Percentiles rank a stretch among this genome's conserved stretches.
These are phyloP conservation scores for Buceros bicornis DNA, from an alignment of 2,797 vertebrate species.

Conservation along the genomic window DNA sequence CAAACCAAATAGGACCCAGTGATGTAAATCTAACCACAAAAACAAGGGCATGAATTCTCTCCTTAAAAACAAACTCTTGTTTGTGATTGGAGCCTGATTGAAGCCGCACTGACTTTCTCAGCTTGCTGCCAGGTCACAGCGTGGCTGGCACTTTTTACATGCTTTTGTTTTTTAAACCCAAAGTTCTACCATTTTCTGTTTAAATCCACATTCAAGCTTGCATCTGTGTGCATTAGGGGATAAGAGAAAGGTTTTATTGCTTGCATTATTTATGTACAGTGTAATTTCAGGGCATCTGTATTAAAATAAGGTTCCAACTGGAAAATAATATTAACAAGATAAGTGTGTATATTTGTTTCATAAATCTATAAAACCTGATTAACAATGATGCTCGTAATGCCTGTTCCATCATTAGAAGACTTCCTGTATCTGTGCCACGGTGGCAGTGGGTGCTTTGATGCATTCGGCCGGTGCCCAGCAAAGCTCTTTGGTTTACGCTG, in stretches of 20 bases:
- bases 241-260: slow-evolving; percentile 32
- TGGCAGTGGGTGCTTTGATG: neutral
- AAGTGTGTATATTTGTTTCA: slow-evolving; percentile 23
- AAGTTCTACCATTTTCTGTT: neutral
- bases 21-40: neutral
- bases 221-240: neutral
- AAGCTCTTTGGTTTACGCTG: neutral
- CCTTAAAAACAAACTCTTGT: neutral
- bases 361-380: slow-evolving; percentile 54
- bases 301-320: slow-evolving; percentile 58
- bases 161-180: slow-evolving; percentile 19
- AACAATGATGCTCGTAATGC: neutral
- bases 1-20: rapidly evolving
- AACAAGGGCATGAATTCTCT: neutral
- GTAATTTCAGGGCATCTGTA: slow-evolving; percentile 35
- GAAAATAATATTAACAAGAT: slow-evolving; percentile 59
- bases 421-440: neutral
- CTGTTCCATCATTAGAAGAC: neutral
- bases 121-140: neutral
- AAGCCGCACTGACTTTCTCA: neutral
- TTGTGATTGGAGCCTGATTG: neutral
- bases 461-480: neutral
- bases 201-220: neutral
- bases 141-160: neutral
- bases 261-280: slow-evolving; percentile 76